These are phyloP conservation scores for Numenius arquata DNA, from an alignment of 2,113 vertebrate genomes.

Conservation along the genomic window DNA sequence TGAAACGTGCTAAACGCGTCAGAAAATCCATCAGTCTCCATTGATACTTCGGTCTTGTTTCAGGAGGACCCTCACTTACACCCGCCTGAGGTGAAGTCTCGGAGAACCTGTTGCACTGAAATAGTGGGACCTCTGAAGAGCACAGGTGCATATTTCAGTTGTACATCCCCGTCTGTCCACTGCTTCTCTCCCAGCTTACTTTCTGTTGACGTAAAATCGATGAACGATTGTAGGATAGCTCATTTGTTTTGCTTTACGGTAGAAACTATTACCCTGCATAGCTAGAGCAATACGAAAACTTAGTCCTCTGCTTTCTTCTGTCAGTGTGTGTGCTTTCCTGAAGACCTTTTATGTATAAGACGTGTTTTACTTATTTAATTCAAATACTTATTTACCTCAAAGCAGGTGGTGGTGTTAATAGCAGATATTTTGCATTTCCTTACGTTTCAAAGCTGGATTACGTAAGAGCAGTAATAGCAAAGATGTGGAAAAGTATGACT, in stretches of 20 bases:
- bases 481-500: not conserved
- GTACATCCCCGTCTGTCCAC: not conserved
- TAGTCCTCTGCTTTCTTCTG: not conserved
- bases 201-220: not conserved
- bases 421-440: not conserved
- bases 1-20: not conserved
- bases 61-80: constrained; percentile 38
- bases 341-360: not conserved
- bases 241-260: not conserved
- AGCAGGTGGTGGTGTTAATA: not conserved
- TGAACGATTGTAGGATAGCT: not conserved
- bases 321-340: not conserved
- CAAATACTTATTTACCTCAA: not conserved
- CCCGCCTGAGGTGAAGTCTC: not conserved
- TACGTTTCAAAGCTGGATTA: not conserved
- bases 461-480: not conserved
- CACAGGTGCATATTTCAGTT: constrained; percentile 50
- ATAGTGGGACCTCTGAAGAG: not conserved
- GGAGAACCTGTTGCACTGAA: not conserved
- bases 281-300: not conserved
- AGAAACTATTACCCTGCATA: not conserved
- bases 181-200: not conserved
- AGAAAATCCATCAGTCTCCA: not conserved
- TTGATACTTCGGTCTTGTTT: not conserved
- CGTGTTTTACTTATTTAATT: not conserved